Evolutionary conservation across 2,113 vertebrate species (phyloP), one percentile per base, ranked within the genome.

Genomic region (Orycteropus afer): DNA sequence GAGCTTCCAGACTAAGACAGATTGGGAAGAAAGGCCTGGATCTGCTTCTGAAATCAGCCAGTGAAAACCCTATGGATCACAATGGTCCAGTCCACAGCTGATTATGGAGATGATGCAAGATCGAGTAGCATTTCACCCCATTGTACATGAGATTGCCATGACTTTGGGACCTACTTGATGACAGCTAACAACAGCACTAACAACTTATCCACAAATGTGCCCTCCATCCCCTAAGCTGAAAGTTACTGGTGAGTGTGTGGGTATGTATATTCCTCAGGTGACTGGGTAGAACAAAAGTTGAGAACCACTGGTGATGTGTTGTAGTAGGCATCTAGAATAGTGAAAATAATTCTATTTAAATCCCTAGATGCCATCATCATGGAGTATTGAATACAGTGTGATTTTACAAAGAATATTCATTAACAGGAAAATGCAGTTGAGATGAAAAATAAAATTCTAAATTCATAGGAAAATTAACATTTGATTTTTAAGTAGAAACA

Each of bases 401-500:
- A 59, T 76, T 55, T 57, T 49, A 51, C 18, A 67, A 55, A 90
- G 55, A 78, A 83, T 25, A 40, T 74, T 42, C 49, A 73, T 57
- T 57, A 90, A 65, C 34, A 69, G 59, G 69, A 25, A 37, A 71
- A 55, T 7, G 17, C 12, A 55, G 6, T 61, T 69, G 59, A 96
- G 25, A 34, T 13, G 61, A 57, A 51, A 85, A 59, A n/a, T 37
- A 32, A 42, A 63, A 82, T 55, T 34, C 27, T n/a, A 20, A 61
- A 47, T 20, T 85, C 49, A 17, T 47, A 42, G 37, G 79, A 86
- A 53, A 81, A 81, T 76, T 37, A 94, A 59, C 80, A 61, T 80
- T 91, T 81, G 79, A 65, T 23, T 81, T 89, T 87, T 55, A 85
- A 89, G 42, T 69, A 15, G 67, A 92, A 89, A 34, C 18, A 29